Conservation (phyloP, 1,140 invertebrate genomes). For the Microplitis demolitor region DNA sequence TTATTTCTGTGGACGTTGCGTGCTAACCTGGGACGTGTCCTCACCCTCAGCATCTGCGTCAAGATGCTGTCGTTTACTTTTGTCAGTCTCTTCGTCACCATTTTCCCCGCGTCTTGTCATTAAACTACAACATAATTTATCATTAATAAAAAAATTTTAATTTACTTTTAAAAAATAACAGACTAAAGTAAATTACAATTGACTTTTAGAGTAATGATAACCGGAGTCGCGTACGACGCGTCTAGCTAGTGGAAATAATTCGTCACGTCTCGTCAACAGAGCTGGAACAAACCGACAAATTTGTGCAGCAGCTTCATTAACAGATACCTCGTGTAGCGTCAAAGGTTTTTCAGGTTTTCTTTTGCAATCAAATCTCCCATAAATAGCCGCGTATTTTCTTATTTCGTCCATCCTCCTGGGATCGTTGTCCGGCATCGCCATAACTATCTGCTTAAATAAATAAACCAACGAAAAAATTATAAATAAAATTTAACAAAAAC, state of each 20-base stretch:
- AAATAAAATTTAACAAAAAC: background rate
- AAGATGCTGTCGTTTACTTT: conserved; percentile 52
- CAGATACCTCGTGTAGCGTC: conserved; percentile 94
- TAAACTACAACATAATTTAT: conserved; percentile 43
- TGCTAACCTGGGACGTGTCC: conserved; percentile 65
- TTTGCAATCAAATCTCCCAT: conserved; percentile 95
- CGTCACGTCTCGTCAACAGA: conserved; percentile 88
- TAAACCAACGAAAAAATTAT: conserved; percentile 16
- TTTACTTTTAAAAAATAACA: conserved; percentile 69
- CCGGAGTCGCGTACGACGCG: conserved; percentile 94
- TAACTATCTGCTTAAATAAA: conserved; percentile 68
- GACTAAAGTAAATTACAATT: conserved; percentile 62
- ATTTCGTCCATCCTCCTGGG: conserved; percentile 91
- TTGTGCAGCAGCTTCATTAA: conserved; percentile 97
- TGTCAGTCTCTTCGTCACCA: conserved; percentile 59
- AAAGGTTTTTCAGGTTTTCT: conserved; percentile 94
- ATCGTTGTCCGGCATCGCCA: conserved; percentile 87
- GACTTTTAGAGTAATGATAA: conserved; percentile 83
- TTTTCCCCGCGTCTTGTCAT: conserved; percentile 54
- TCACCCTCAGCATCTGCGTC: conserved; percentile 61
- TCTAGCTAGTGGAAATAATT: conserved; percentile 91
- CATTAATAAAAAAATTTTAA: conserved; percentile 58
- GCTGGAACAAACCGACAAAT: conserved; percentile 89
- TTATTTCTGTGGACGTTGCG: conserved; percentile 47
- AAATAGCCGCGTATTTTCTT: conserved; percentile 94